Evolutionary conservation across 2,888 invertebrate species (phyloP).

Genomic region (Hermaeophaga mercurialis): DNA sequence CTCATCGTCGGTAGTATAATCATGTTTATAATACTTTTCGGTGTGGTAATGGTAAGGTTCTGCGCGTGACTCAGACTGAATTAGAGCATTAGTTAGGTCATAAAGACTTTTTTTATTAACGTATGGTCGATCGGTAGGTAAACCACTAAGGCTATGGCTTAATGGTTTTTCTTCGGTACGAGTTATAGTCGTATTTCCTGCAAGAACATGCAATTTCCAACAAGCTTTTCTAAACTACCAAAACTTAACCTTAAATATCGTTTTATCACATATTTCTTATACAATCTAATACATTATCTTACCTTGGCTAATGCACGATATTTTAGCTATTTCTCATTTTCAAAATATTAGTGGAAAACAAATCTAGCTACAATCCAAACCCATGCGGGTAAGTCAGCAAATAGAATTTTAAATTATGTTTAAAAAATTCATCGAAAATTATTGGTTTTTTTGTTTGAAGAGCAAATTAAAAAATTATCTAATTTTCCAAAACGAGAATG

Average conservation of each 20-base stretch:
- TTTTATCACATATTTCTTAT: constrained; percentile 14
- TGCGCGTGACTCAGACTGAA: constrained; percentile 52
- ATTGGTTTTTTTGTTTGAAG: too few species aligned
- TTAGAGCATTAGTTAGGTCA: constrained; percentile 55
- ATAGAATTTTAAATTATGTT: too few species aligned
- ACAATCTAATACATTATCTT: constrained; percentile 35
- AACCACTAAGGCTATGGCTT: constrained; percentile 36
- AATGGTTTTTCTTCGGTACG: constrained; percentile 48
- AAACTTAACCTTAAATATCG: constrained; percentile 47
- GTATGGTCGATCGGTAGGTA: constrained; percentile 33
- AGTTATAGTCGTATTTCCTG: constrained; percentile 56
- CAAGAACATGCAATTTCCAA: constrained; percentile 58
- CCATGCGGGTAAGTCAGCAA: constrained; percentile 54
- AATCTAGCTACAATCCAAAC: constrained; percentile 50
- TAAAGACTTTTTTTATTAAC: constrained; percentile 40
- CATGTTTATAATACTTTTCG: constrained; percentile 37
- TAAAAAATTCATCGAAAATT: constrained; percentile 11
- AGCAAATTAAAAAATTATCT: too few species aligned
- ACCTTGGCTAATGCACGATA: constrained; percentile 43
- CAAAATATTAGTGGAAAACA: constrained; percentile 42
- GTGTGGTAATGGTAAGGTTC: constrained; percentile 49
- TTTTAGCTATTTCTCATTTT: neutral
- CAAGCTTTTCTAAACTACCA: constrained; percentile 56
- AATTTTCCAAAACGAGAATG: too few species aligned
- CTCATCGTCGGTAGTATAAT: constrained; percentile 40